Evolutionary conservation across 2,888 invertebrate genomes (phyloP).

Genomic region (Eupeodes latifasciatus): DNA sequence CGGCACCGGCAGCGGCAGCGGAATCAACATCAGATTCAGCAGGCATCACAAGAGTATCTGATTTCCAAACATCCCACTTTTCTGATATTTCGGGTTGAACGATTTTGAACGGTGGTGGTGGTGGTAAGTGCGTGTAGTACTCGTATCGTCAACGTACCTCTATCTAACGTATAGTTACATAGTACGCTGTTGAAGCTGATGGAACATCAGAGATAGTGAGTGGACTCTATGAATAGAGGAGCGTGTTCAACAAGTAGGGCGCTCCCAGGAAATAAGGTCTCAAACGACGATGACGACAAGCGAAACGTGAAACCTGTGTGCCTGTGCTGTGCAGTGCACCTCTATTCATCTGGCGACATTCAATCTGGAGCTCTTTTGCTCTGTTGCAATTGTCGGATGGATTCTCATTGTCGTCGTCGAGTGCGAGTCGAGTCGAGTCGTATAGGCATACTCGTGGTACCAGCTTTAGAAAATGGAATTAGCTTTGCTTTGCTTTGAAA

Average conservation of each 20-base stretch:
- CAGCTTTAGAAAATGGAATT: conserved; percentile 58
- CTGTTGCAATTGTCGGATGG: conserved; percentile 62
- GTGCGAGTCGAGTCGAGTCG: too few relatives aligned
- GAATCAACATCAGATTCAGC: background rate
- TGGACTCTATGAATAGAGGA: conserved; percentile 54
- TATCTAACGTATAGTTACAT: background rate
- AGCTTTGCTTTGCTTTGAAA: conserved; percentile 43
- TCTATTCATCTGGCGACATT: conserved; percentile 69
- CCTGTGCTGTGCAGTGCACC: conserved; percentile 50
- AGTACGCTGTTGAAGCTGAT: background rate
- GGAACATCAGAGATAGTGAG: background rate
- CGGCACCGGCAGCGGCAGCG: background rate
- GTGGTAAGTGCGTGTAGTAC: conserved; percentile 7
- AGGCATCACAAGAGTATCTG: conserved; percentile 72
- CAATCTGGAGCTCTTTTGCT: conserved; percentile 49
- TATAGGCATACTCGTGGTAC: background rate
- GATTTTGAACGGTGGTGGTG: conserved; percentile 52
- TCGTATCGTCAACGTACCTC: too few relatives aligned
- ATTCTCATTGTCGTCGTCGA: conserved; percentile 31
- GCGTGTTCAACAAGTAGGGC: conserved; percentile 67
- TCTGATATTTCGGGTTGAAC: conserved; percentile 75
- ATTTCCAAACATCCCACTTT: conserved; percentile 76
- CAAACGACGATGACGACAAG: conserved; percentile 35
- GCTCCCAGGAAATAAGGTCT: conserved; percentile 76
- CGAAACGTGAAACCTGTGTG: conserved; percentile 75